A percentile compares a stretch with the other conserved stretches of the same genome.
These are phyloP conservation scores for Tigriopus californicus DNA, from an alignment of 2,888 invertebrate genomes.

Conservation along the genomic window DNA sequence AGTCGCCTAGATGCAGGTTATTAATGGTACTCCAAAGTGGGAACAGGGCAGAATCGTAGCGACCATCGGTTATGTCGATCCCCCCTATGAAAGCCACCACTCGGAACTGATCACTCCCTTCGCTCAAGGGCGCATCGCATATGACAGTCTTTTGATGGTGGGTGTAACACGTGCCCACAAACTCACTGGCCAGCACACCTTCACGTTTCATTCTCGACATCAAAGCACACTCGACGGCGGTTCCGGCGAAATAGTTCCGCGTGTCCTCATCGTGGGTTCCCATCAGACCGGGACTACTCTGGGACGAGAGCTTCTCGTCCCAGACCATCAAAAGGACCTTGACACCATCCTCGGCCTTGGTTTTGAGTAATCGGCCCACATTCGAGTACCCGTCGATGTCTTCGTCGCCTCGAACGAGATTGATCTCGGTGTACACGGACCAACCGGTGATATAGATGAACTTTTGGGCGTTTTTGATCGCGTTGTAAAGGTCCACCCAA, in stretches of 20 bases:
- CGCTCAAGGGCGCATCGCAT: slow-evolving; percentile 18
- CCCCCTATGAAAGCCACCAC: slow-evolving; percentile 20
- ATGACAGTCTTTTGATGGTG: slow-evolving; percentile 21
- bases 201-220: slow-evolving; percentile 17
- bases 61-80: slow-evolving; percentile 20
- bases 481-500: slow-evolving; percentile 18
- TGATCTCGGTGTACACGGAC: slow-evolving; percentile 19
- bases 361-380: slow-evolving; percentile 19
- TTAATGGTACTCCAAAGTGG: slow-evolving; percentile 19
- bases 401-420: slow-evolving; percentile 17
- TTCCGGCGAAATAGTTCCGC: slow-evolving; percentile 19
- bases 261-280: slow-evolving; percentile 21
- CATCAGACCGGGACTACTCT: slow-evolving; percentile 20
- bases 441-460: slow-evolving; percentile 20
- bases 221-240: slow-evolving; percentile 19
- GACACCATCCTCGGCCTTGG: slow-evolving; percentile 20
- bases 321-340: slow-evolving; percentile 19
- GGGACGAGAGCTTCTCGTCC: slow-evolving; percentile 19
- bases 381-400: slow-evolving; percentile 17
- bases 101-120: slow-evolving; percentile 16
- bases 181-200: slow-evolving; percentile 17
- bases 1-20: slow-evolving; percentile 18
- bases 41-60: slow-evolving; percentile 20
- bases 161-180: slow-evolving; percentile 19
- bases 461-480: slow-evolving; percentile 18